Evolutionary conservation across 2,797 vertebrate species (phyloP).

Genomic region (Enteromius paludinosus): DNA sequence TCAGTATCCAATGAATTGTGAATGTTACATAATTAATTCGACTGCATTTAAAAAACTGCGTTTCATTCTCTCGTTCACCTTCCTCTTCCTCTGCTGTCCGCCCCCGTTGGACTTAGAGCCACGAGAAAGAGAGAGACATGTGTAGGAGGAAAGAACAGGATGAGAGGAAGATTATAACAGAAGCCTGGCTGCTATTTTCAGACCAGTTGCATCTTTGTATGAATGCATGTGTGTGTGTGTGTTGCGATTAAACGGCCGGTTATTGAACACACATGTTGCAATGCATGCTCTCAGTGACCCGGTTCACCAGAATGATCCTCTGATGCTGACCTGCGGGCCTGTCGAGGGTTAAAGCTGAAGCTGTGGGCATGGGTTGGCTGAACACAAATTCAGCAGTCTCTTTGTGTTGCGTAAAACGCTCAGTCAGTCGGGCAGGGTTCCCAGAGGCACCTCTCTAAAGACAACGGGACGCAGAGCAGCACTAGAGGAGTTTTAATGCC

Average conservation of each 20-base stretch:
- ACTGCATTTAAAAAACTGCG: not conserved
- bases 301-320: not conserved
- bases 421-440: constrained; percentile 36
- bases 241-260: not conserved
- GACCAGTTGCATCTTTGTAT: constrained; percentile 8
- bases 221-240: not conserved
- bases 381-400: constrained; percentile 41
- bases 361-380: not conserved
- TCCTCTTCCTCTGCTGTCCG: constrained; percentile 7
- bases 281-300: not conserved
- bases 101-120: constrained; percentile 4
- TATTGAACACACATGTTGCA: not conserved
- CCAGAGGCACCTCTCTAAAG: constrained; percentile 25
- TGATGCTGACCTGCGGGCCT: not conserved
- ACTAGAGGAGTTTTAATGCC: not conserved
- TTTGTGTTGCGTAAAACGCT: constrained; percentile 40
- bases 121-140: constrained; percentile 14
- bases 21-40: not conserved
- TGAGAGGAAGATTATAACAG: not conserved
- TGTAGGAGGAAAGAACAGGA: constrained; percentile 21
- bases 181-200: constrained; percentile 35
- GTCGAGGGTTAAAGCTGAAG: constrained; percentile 15
- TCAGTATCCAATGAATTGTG: not conserved
- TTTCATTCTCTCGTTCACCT: not conserved
- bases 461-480: not conserved